Percentiles rank a stretch among this genome's conserved stretches.
phyloP scores from a whole-genome alignment of 2,888 invertebrate genomes.

The Apotomis capreana region DNA sequence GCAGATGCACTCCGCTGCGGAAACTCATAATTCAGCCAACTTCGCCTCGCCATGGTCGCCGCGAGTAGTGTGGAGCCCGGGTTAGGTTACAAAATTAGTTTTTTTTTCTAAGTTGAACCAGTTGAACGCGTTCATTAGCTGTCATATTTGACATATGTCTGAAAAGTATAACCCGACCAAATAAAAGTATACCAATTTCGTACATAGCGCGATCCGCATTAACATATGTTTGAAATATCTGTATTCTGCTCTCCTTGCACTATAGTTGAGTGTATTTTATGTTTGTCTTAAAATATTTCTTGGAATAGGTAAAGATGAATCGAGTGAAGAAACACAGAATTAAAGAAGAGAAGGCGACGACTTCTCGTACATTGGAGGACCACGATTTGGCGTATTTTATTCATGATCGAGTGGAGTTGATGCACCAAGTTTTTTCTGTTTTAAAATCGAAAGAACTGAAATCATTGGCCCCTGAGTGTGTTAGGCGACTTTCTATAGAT shows the following conservation, averaged over 20 bases:
- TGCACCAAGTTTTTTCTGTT: constrained; percentile 84
- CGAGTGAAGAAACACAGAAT: constrained; percentile 61
- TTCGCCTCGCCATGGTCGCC: too few species aligned
- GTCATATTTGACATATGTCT: constrained; percentile 4
- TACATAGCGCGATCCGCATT: neutral
- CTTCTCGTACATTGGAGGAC: constrained; percentile 62
- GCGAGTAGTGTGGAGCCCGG: too few species aligned
- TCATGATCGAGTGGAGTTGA: constrained; percentile 83
- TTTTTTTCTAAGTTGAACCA: too few species aligned
- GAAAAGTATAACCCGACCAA: constrained; percentile 10
- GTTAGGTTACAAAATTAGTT: too few species aligned
- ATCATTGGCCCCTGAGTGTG: constrained; percentile 81
- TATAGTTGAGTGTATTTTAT: too few species aligned
- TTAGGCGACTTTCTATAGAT: constrained; percentile 70
- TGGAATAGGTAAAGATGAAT: constrained; percentile 44
- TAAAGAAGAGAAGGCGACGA: constrained; percentile 64
- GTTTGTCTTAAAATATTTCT: neutral
- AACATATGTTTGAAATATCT: too few species aligned
- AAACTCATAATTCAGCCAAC: too few species aligned
- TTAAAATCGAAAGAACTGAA: constrained; percentile 82
- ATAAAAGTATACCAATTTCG: neutral
- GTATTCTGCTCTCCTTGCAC: too few species aligned
- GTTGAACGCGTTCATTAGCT: constrained; percentile 13
- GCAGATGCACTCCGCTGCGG: too few species aligned
- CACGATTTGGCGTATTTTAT: constrained; percentile 83